Conservation (phyloP, 2,797 vertebrate genomes). For the Cryptoblepharus egeriae region DNA sequence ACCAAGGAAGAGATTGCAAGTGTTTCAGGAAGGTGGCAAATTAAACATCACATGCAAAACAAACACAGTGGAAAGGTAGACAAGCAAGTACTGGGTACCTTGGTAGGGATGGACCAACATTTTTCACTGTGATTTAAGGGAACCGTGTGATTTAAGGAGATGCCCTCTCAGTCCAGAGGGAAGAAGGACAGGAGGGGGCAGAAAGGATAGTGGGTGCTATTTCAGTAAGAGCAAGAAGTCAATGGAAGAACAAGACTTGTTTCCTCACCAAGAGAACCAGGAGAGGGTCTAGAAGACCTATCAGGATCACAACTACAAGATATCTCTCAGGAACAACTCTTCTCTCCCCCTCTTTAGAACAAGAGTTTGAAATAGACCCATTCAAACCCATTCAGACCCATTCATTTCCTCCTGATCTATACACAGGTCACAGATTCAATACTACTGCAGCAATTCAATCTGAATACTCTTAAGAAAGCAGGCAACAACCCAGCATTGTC, state of each 20-base stretch:
- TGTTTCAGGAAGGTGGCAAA: neutral
- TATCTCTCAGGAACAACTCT: no score
- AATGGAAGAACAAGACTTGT: neutral
- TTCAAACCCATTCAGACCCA: no score
- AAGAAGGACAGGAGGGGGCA: no score
- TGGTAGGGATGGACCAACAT: neutral
- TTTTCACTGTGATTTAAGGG: neutral
- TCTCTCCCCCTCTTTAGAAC: neutral
- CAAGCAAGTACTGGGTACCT: neutral
- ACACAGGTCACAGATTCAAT: no score
- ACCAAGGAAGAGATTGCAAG: neutral
- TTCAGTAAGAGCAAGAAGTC: neutral
- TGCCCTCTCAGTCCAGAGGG: no score
- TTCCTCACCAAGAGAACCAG: no score
- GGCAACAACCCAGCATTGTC: neutral
- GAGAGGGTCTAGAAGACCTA: neutral
- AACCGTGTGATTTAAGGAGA: no score
- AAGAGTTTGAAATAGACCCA: neutral
- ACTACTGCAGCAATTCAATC: no score
- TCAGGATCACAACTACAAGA: neutral
- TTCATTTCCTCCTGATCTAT: neutral
- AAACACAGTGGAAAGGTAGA: neutral
- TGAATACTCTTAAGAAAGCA: no score
- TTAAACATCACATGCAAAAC: neutral
- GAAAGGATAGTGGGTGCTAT: no score